Evolutionary conservation across 2,888 invertebrate genomes (phyloP).

Genomic region (Nemoura dubitans): DNA sequence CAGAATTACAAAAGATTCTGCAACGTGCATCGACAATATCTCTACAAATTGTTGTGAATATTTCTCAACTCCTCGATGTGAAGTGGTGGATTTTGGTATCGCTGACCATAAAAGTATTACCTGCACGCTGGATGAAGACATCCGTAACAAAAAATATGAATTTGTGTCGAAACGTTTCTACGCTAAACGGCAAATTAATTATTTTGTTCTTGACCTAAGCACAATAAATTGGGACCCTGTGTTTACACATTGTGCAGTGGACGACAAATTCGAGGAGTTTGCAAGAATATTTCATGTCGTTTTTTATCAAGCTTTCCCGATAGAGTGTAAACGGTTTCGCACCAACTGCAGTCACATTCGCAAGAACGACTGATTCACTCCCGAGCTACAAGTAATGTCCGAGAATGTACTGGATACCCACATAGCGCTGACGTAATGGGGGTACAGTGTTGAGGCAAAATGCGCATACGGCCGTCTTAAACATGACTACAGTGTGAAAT

Average conservation of each 20-base stretch:
- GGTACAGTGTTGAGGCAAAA: neutral
- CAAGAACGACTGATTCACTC: neutral
- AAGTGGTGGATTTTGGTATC: neutral
- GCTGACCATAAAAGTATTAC: neutral
- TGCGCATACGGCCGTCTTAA: neutral
- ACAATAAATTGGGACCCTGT: neutral
- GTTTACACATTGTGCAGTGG: neutral
- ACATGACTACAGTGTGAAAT: neutral
- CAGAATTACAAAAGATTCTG: neutral
- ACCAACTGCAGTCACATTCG: neutral
- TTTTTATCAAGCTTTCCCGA: neutral
- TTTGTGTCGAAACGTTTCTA: neutral
- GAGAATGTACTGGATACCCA: neutral
- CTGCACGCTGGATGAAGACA: neutral
- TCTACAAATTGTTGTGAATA: neutral
- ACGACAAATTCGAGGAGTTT: neutral
- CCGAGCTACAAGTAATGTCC: neutral
- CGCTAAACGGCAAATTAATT: neutral
- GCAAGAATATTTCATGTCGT: neutral
- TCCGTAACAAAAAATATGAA: neutral
- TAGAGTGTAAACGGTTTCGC: neutral
- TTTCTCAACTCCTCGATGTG: neutral
- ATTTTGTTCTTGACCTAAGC: neutral
- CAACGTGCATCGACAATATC: neutral
- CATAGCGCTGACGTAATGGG: neutral